These are phyloP conservation scores for Morelia viridis DNA, from an alignment of 2,797 vertebrate genomes.

Conservation along the genomic window DNA sequence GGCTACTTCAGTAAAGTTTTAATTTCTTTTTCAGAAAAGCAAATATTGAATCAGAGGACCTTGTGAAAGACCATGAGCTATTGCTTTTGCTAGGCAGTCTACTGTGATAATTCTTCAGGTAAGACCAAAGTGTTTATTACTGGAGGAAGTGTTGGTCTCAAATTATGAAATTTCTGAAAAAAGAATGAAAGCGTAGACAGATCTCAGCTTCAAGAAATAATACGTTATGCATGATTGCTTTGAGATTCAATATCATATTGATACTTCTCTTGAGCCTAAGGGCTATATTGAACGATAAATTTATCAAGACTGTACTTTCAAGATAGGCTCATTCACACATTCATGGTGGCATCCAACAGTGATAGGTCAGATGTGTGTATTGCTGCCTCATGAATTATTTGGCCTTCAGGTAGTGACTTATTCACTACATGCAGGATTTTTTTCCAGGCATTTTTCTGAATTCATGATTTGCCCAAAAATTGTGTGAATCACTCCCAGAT, in stretches of 20 bases:
- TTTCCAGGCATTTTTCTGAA: not conserved
- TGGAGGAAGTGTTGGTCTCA: not conserved
- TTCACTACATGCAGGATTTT: not conserved
- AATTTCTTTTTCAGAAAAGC: constrained; percentile 50
- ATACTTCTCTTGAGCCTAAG: not conserved
- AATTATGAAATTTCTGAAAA: not conserved
- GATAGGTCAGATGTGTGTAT: not conserved
- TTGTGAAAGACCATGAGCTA: constrained; percentile 51
- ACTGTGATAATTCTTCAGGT: constrained; percentile 47
- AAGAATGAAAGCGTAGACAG: not conserved
- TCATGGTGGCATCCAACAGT: not conserved
- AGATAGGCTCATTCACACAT: not conserved
- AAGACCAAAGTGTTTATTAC: constrained; percentile 31
- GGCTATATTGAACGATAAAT: not conserved
- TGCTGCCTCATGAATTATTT: not conserved
- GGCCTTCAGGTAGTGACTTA: not conserved
- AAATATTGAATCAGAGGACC: constrained; percentile 2
- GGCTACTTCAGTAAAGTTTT: not conserved
- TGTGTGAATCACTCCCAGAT: not conserved
- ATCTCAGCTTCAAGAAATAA: not conserved
- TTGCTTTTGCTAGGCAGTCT: constrained; percentile 40
- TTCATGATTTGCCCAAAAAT: not conserved
- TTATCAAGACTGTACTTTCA: not conserved
- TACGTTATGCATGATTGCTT: not conserved
- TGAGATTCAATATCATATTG: not conserved